Evolutionary conservation across 1,140 invertebrate species (phyloP).

Genomic region (Antheraea mylitta): DNA sequence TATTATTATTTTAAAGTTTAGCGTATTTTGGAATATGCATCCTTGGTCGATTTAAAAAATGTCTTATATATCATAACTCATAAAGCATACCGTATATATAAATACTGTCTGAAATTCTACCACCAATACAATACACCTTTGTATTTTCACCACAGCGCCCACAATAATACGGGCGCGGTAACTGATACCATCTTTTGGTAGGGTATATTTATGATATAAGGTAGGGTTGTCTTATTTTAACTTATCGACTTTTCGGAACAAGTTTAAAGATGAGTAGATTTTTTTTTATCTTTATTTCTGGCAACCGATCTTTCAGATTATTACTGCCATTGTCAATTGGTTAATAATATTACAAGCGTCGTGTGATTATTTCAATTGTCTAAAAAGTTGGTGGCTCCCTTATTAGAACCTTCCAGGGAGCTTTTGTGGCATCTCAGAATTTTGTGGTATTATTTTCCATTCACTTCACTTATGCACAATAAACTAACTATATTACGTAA

Average conservation of each 20-base stretch:
- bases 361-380: too few species aligned
- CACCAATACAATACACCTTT: constrained; percentile 16
- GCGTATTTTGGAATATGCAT: not conserved
- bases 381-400: too few species aligned
- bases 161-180: constrained; percentile 61
- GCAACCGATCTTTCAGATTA: too few species aligned
- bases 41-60: not conserved
- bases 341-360: too few species aligned
- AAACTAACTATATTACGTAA: too few species aligned
- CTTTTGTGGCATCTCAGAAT: too few species aligned
- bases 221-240: constrained; percentile 2
- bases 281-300: too few species aligned
- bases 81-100: not conserved
- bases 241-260: not conserved
- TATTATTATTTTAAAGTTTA: too few species aligned
- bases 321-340: too few species aligned
- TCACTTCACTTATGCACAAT: too few species aligned
- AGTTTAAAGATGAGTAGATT: not conserved
- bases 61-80: not conserved
- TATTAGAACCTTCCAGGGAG: too few species aligned
- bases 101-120: not conserved
- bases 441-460: too few species aligned
- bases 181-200: constrained; percentile 68
- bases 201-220: constrained; percentile 49
- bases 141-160: constrained; percentile 48